phyloP scores from a whole-genome alignment of 2,797 vertebrate species.

The Myoxocephalus aenaeus region DNA sequence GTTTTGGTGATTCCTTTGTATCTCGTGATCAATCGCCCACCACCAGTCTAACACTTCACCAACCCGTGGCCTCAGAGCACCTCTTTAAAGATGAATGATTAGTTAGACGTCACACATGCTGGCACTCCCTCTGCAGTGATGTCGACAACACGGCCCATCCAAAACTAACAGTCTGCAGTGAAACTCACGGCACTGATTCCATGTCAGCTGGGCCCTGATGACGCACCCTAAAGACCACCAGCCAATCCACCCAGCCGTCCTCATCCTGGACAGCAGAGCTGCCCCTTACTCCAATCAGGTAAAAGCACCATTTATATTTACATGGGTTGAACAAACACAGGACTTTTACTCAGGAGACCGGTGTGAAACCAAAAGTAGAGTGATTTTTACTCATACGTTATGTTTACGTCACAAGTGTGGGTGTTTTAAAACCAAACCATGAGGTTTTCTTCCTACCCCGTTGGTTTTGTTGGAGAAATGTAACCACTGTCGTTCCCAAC shows the following conservation, averaged over 20 bases:
- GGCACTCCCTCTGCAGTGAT: slow-evolving; percentile 31
- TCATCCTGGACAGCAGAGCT: background rate
- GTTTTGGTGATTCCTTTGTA: background rate
- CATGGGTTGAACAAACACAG: background rate
- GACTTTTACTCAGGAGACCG: background rate
- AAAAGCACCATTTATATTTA: background rate
- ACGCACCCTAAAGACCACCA: background rate
- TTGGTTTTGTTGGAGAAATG: background rate
- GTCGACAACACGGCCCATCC: slow-evolving; percentile 16
- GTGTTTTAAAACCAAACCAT: background rate
- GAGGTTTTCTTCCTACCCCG: background rate
- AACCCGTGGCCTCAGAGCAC: background rate
- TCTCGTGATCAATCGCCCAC: background rate
- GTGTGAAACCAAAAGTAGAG: background rate
- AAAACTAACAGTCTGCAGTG: slow-evolving; percentile 45
- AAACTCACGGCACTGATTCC: slow-evolving; percentile 22
- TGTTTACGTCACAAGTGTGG: too few species aligned
- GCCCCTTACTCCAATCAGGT: background rate
- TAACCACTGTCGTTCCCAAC: background rate
- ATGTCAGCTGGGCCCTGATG: background rate
- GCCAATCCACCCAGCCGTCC: background rate
- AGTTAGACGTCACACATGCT: slow-evolving; percentile 18
- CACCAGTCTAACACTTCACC: background rate
- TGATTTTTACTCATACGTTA: background rate
- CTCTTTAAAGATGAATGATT: background rate